These are phyloP conservation scores for Oasisia sp. DNA, from an alignment of 2,888 invertebrate species.

Conservation along the genomic window DNA sequence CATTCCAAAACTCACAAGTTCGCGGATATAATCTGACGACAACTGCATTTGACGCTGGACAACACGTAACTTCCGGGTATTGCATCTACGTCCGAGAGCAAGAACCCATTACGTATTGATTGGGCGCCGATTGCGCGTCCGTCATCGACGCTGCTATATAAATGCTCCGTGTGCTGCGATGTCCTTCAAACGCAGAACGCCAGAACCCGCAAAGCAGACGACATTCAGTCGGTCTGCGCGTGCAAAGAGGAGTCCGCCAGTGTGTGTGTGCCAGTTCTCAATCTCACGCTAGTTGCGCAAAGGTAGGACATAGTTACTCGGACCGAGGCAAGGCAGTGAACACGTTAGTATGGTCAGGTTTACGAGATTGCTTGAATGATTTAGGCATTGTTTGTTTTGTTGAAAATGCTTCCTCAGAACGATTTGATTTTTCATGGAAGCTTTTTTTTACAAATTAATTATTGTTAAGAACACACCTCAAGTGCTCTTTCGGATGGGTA, in stretches of 20 bases:
- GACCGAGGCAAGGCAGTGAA: neutral
- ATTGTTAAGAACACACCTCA: too few species aligned
- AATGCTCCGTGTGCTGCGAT: neutral
- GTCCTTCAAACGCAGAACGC: slow-evolving; percentile 13
- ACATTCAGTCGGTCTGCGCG: neutral
- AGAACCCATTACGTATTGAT: slow-evolving; percentile 8
- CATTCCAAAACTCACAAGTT: too few species aligned
- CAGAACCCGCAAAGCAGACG: neutral
- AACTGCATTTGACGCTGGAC: neutral
- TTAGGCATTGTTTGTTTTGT: too few species aligned
- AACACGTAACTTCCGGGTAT: neutral
- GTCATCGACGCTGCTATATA: neutral
- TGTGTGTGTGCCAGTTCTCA: neutral
- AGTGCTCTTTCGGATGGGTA: too few species aligned
- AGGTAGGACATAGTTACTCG: neutral
- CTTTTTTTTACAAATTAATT: too few species aligned
- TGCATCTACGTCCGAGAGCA: neutral
- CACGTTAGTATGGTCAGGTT: neutral
- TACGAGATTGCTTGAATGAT: too few species aligned
- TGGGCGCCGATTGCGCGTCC: neutral
- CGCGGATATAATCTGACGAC: neutral
- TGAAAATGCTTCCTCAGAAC: too few species aligned
- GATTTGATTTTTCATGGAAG: too few species aligned
- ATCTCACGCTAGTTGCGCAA: neutral
- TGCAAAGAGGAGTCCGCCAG: neutral